Conservation (phyloP, 2,888 invertebrate genomes). For the Priocnemis perturbator region DNA sequence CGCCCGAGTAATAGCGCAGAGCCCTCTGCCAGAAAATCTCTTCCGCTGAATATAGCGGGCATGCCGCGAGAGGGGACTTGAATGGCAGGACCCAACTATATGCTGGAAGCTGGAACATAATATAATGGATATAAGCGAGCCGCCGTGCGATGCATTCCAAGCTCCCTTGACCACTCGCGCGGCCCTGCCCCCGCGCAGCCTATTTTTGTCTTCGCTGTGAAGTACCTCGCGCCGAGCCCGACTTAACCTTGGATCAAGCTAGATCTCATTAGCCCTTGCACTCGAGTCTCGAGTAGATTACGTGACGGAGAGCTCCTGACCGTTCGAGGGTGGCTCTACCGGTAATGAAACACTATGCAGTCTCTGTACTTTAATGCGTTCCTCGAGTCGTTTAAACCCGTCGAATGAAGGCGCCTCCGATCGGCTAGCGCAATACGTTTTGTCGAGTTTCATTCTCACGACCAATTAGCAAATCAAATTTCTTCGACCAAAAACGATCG, state of each 20-base stretch:
- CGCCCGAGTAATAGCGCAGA: conserved; percentile 58
- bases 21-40: conserved; percentile 67
- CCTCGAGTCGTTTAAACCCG: no score
- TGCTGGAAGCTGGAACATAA: conserved; percentile 33
- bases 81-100: neutral
- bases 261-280: neutral
- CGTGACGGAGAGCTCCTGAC: neutral
- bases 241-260: no score
- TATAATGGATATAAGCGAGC: conserved; percentile 59
- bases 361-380: no score
- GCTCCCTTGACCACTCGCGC: conserved; percentile 46
- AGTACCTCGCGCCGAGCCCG: neutral
- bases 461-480: no score
- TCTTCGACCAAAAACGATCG: no score
- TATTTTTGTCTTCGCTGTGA: conserved; percentile 28
- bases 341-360: no score
- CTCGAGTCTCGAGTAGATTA: no score
- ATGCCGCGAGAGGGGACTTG: conserved; percentile 2
- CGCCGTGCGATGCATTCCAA: conserved; percentile 55
- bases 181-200: conserved; percentile 15
- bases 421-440: no score
- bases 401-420: no score
- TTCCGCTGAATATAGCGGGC: conserved; percentile 56
- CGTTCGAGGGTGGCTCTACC: no score
- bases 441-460: no score